A percentile compares a stretch with the other conserved stretches of the same genome.
Evolutionary conservation across 2,888 invertebrate species (phyloP).

Genomic region (Clanis bilineata): DNA sequence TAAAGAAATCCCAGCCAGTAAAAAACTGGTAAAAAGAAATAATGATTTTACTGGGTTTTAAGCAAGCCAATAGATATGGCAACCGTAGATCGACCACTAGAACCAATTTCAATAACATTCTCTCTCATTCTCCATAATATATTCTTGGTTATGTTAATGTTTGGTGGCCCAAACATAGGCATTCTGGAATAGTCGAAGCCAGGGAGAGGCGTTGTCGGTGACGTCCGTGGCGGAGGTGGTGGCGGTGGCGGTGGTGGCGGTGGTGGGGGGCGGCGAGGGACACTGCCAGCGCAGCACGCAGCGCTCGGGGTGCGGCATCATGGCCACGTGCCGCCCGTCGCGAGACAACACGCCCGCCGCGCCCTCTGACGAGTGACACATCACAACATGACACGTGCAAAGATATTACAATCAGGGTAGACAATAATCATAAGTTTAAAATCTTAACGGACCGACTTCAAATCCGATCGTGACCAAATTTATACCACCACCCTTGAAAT

Average conservation of each 20-base stretch:
- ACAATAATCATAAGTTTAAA: too few relatives aligned
- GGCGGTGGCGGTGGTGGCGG: slow-evolving; percentile 53
- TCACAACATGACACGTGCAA: background rate
- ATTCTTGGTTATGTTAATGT: slow-evolving; percentile 36
- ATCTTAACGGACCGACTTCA: too few relatives aligned
- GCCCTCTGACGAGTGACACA: slow-evolving; percentile 81
- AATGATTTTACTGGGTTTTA: too few relatives aligned
- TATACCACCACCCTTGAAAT: too few relatives aligned
- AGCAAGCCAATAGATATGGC: too few relatives aligned
- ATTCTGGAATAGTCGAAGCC: slow-evolving; percentile 96
- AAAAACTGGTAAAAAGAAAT: too few relatives aligned
- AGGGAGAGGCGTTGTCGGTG: slow-evolving; percentile 85
- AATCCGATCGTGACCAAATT: too few relatives aligned
- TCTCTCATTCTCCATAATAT: too few relatives aligned
- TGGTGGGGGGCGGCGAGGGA: slow-evolving; percentile 67
- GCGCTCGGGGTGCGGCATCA: slow-evolving; percentile 99
- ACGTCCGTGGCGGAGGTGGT: slow-evolving; percentile 74
- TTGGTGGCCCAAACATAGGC: slow-evolving; percentile 88
- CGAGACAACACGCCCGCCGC: slow-evolving; percentile 94
- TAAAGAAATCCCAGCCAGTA: too few relatives aligned
- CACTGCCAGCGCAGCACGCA: slow-evolving; percentile 96
- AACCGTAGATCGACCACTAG: too few relatives aligned
- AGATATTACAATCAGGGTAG: too few relatives aligned
- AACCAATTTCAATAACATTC: too few relatives aligned
- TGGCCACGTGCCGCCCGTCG: slow-evolving; percentile 96